A percentile compares a stretch with the other conserved stretches of the same genome.
Evolutionary conservation across 2,113 vertebrate species (phyloP).

Genomic region (Chrysochloris asiatica): DNA sequence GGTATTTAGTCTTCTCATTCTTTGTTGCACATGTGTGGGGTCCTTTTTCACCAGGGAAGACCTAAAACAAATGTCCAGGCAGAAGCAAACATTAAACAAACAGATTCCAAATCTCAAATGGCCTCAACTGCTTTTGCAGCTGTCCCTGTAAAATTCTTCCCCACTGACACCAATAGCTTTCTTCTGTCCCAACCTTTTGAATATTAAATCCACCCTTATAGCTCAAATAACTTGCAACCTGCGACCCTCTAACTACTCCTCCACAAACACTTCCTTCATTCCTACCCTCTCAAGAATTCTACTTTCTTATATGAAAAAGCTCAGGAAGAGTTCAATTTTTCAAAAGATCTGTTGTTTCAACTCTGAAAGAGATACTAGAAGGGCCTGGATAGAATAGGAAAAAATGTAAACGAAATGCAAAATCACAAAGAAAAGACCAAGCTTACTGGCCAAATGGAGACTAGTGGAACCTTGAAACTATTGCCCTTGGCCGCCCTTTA

Average conservation of each 20-base stretch:
- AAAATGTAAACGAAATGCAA: too few relatives aligned
- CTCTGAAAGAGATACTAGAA: too few relatives aligned
- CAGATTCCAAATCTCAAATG: slow-evolving; percentile 42
- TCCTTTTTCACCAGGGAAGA: slow-evolving; percentile 27
- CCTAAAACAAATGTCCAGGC: slow-evolving; percentile 52
- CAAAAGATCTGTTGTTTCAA: not conserved
- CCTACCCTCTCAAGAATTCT: not conserved
- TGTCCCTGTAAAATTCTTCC: slow-evolving; percentile 33
- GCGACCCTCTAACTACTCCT: not conserved
- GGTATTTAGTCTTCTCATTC: not conserved
- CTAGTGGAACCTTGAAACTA: too few relatives aligned
- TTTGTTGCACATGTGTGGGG: not conserved
- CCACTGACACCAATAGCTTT: not conserved
- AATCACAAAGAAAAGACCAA: too few relatives aligned
- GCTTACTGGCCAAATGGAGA: too few relatives aligned
- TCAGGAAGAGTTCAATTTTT: not conserved
- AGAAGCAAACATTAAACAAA: not conserved
- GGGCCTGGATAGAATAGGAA: too few relatives aligned
- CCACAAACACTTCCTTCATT: too few relatives aligned
- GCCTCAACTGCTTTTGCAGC: slow-evolving; percentile 50
- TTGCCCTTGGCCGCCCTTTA: too few relatives aligned
- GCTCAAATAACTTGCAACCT: not conserved
- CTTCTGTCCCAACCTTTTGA: not conserved
- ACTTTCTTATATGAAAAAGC: not conserved
- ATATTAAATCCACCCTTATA: not conserved